These are phyloP conservation scores for Meda fulgida DNA, from an alignment of 2,797 vertebrate genomes.

Conservation along the genomic window DNA sequence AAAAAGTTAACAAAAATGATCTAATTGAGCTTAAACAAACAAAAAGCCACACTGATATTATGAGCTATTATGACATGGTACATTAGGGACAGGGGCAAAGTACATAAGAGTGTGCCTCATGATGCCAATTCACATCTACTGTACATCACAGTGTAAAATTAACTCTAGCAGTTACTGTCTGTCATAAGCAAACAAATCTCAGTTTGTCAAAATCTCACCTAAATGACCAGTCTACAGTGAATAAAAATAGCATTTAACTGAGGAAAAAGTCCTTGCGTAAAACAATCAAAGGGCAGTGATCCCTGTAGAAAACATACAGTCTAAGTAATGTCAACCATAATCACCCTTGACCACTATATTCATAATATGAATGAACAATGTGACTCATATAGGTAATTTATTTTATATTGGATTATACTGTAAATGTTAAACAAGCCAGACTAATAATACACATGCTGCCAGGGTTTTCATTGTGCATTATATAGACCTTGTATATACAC, in stretches of 20 bases:
- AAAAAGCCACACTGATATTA: slow-evolving; percentile 7
- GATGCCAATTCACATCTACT: slow-evolving; percentile 35
- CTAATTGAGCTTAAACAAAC: neutral
- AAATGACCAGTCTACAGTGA: slow-evolving; percentile 11
- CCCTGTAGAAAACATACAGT: slow-evolving; percentile 20
- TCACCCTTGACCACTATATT: slow-evolving; percentile 17
- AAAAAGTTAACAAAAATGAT: neutral
- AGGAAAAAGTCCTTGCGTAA: neutral
- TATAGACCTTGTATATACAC: slow-evolving; percentile 17
- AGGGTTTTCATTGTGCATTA: slow-evolving; percentile 39
- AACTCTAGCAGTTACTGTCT: slow-evolving; percentile 17
- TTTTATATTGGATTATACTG: slow-evolving; percentile 23
- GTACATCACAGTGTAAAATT: slow-evolving; percentile 27
- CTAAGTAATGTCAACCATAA: neutral
- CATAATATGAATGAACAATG: slow-evolving; percentile 17
- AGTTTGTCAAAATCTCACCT: neutral
- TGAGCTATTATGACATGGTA: slow-evolving; percentile 36
- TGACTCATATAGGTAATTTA: slow-evolving; percentile 3
- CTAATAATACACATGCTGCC: neutral
- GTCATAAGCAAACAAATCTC: slow-evolving; percentile 16
- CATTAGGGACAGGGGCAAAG: slow-evolving; percentile 3
- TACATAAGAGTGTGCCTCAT: slow-evolving; percentile 5
- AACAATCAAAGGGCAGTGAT: slow-evolving; percentile 31
- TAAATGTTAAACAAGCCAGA: slow-evolving; percentile 14
- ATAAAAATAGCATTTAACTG: slow-evolving; percentile 23